A percentile compares a stretch with the other conserved stretches of the same genome.
These are phyloP conservation scores for Circaetus gallicus DNA, from an alignment of 2,113 vertebrate genomes.

Conservation along the genomic window DNA sequence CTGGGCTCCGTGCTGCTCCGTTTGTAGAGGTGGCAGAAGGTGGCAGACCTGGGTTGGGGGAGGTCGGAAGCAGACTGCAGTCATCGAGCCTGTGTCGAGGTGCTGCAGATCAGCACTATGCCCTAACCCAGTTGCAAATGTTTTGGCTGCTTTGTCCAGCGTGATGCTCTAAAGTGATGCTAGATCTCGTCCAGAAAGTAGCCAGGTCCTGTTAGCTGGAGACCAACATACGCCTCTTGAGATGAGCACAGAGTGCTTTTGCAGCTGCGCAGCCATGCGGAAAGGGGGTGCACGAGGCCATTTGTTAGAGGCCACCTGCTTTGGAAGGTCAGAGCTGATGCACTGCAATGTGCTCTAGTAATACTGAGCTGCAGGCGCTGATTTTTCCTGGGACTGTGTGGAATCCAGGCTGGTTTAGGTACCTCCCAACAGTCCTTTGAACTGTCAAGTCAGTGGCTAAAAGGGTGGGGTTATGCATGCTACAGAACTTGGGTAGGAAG, in stretches of 20 bases:
- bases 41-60: neutral
- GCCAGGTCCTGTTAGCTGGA: neutral
- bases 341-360: neutral
- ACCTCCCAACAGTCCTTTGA: neutral
- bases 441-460: neutral
- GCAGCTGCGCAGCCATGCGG: neutral
- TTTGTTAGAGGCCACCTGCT: neutral
- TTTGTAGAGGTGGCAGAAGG: neutral
- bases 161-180: neutral
- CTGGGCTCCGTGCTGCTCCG: rapidly evolving
- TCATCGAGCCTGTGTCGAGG: rapidly evolving
- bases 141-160: neutral
- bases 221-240: neutral
- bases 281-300: neutral
- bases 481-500: neutral
- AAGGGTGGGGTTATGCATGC: neutral
- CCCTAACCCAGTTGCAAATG: neutral
- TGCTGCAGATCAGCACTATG: neutral
- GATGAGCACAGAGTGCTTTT: neutral
- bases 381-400: neutral
- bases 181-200: neutral
- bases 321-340: neutral
- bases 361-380: neutral
- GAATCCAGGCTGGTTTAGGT: neutral
- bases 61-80: neutral